Conservation (phyloP, 2,888 invertebrate species). For the Aspidiotus destructor region DNA sequence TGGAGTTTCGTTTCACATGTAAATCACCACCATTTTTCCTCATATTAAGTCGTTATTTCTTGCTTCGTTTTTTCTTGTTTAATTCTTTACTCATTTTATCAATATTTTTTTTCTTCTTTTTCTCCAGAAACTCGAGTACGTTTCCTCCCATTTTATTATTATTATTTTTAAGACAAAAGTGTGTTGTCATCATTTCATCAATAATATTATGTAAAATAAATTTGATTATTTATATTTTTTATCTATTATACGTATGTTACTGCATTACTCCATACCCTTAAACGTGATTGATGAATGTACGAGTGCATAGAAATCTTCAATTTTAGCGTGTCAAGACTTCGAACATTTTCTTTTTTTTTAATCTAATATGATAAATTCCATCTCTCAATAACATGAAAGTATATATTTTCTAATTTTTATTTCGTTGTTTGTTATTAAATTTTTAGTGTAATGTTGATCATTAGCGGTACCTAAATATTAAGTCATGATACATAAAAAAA, state of each 20-base stretch:
- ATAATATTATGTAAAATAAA: neutral
- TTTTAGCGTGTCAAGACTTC: neutral
- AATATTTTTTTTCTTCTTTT: too few species aligned
- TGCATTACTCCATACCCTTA: neutral
- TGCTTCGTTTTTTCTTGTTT: too few species aligned
- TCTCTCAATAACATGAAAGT: neutral
- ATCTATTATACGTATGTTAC: neutral
- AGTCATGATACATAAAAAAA: slow-evolving; percentile 1
- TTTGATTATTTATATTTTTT: slow-evolving; percentile 1
- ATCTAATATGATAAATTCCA: neutral
- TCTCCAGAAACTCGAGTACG: too few species aligned
- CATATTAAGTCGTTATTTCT: too few species aligned
- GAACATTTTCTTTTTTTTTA: neutral
- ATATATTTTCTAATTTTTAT: neutral
- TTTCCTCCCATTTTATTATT: too few species aligned
- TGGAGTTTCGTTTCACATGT: too few species aligned
- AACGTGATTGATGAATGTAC: neutral
- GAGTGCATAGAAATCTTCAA: neutral
- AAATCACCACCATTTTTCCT: too few species aligned
- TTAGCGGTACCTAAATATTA: neutral
- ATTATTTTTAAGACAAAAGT: too few species aligned
- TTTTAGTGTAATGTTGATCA: neutral
- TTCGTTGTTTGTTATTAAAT: slow-evolving; percentile 1
- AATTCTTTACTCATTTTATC: too few species aligned
- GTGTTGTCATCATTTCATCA: too few species aligned